Base-by-base conservation (phyloP, 2,113 vertebrate species). In the Plestiodon gilberti region DNA sequence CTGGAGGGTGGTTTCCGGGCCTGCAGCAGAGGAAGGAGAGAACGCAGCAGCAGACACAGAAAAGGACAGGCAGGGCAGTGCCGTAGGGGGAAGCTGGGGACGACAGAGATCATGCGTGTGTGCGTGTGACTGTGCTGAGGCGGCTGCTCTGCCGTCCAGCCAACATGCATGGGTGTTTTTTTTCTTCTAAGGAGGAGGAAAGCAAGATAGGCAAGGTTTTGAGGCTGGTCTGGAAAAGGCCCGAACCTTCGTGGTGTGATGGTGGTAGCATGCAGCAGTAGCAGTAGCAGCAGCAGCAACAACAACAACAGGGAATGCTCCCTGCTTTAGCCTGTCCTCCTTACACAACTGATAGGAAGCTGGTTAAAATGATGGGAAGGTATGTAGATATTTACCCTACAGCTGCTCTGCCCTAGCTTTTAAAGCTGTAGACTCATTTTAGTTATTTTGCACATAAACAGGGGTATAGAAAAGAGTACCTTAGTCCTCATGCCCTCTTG, bases 1-100 rank as follows among this genome's bases (percentile, higher is more conserved):
- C 97, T 97, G 97, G 96, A 96, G 93, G 1, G 65, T 90, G 93
- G 95, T 94, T 97, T 97, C 96, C 94, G 93, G 96, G 93, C 96
- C 90, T 92, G 96, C 96, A 96, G 96, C 96, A 96, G 97, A 22
- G 22, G 55, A 17, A 17, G 17, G 55, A 43, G 38, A n/a, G 10
- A 18, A 17, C 1, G 7, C 64, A 7, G 55, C 52, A 40, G 17
- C 2, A 1, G 4, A 78, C 22, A 17, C 2, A 57, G 17, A 17
- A 14, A 17, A 57, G 55, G 17, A 71, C 6, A 38, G 35, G 70
- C 70, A 17, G 18, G 35, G 35, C 7, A 3, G 11, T 8, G 61
- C 20, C 10, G 35, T 23, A 2, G 25, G 25, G 13, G 28, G 38
- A 5, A 23, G n/a, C 22, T 18, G 33, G 14, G 65, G 83, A 28